These are phyloP conservation scores for Buteo buteo DNA, from an alignment of 2,113 vertebrate species.

Conservation along the genomic window DNA sequence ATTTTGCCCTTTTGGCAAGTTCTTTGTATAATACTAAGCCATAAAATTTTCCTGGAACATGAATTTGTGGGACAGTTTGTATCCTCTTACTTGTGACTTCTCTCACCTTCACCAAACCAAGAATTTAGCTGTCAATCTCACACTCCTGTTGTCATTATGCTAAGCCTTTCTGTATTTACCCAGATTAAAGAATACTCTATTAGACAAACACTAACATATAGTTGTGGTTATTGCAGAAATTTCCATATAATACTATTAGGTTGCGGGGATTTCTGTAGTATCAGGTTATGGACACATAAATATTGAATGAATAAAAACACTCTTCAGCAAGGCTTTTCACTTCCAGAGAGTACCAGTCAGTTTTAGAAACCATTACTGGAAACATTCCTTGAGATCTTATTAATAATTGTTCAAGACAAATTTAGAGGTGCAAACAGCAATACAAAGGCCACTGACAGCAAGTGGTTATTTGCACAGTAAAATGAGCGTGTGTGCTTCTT, in stretches of 20 bases:
- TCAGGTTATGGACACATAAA: background rate
- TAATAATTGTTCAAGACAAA: constrained; percentile 4
- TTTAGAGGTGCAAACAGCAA: background rate
- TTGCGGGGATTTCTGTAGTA: background rate
- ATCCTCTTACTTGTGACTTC: background rate
- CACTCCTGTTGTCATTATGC: background rate
- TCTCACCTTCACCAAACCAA: background rate
- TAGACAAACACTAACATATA: background rate
- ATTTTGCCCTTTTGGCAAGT: background rate
- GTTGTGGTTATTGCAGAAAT: background rate
- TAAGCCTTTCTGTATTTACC: background rate
- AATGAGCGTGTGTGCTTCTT: background rate
- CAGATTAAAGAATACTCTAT: background rate
- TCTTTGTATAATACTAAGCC: background rate
- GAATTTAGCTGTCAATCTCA: background rate
- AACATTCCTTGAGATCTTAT: background rate
- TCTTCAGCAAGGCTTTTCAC: background rate
- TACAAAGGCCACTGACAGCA: background rate
- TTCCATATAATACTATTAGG: background rate
- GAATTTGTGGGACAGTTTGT: background rate
- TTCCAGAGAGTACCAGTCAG: background rate
- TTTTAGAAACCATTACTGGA: background rate
- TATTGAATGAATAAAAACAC: background rate
- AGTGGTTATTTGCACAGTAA: constrained; percentile 19
- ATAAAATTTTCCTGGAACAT: background rate